Evolutionary conservation across 2,888 invertebrate genomes (phyloP).

Genomic region (Phorcus lineatus): DNA sequence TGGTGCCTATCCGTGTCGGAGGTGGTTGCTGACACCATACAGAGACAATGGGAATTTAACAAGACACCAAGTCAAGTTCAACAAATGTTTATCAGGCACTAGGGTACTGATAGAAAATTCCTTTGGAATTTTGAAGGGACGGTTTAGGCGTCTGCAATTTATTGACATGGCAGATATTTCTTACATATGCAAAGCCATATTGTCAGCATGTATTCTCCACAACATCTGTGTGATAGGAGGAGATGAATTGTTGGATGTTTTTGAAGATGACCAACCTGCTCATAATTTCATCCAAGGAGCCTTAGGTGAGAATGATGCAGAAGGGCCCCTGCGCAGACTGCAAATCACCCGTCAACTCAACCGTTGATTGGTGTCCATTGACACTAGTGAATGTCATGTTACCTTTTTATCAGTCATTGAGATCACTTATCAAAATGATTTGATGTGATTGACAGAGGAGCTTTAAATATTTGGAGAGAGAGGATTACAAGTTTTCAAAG

Average conservation of each 20-base stretch:
- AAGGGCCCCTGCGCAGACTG: background rate
- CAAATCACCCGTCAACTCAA: background rate
- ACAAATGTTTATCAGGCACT: conserved; percentile 27
- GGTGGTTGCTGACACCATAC: conserved; percentile 33
- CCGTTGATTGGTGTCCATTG: background rate
- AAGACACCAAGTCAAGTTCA: conserved; percentile 30
- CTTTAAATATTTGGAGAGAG: too few species aligned
- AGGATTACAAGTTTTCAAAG: too few species aligned
- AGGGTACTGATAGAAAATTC: too few species aligned
- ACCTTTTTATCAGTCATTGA: too few species aligned
- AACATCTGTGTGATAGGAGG: conserved; percentile 40
- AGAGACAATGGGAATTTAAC: conserved; percentile 31
- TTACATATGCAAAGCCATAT: conserved; percentile 28
- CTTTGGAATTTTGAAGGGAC: too few species aligned
- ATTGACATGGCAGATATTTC: conserved; percentile 29
- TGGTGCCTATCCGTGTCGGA: conserved; percentile 32
- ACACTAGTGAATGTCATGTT: too few species aligned
- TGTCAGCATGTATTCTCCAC: conserved; percentile 40
- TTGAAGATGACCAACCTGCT: conserved; percentile 27
- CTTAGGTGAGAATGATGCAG: conserved; percentile 1
- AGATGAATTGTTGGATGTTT: conserved; percentile 36
- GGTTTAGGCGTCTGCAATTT: background rate
- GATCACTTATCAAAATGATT: too few species aligned
- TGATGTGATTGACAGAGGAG: too few species aligned
- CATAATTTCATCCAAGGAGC: background rate